A percentile compares a stretch with the other conserved stretches of the same genome.
Conservation (phyloP, 2,113 vertebrate genomes). For the Paedocypris sp. region DNA sequence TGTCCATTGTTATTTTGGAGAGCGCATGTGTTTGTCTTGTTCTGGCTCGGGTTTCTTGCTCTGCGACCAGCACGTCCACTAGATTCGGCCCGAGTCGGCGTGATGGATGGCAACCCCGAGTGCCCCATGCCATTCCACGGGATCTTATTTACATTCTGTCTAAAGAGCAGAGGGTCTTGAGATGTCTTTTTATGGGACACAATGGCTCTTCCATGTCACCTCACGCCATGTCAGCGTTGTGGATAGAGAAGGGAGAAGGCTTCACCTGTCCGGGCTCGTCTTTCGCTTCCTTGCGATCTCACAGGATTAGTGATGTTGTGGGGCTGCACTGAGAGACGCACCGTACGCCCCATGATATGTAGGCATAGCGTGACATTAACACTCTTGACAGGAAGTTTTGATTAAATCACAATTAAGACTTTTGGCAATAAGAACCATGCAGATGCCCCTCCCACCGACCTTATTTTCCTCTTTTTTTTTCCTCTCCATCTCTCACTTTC, state of each 20-base stretch:
- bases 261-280: conserved; percentile 11
- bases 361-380: no score
- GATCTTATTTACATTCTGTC: conserved; percentile 39
- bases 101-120: conserved; percentile 50
- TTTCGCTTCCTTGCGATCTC: no score
- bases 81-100: conserved; percentile 37
- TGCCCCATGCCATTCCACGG: conserved; percentile 37
- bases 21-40: conserved; percentile 70
- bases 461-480: no score
- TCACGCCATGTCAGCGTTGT: background rate
- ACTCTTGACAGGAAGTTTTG: no score
- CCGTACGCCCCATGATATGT: no score
- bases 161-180: conserved; percentile 27
- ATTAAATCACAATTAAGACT: no score
- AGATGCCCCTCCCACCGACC: no score
- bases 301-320: no score
- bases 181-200: conserved; percentile 35
- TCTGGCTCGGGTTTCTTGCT: conserved; percentile 60
- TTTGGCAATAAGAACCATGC: no score
- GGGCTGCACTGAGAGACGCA: no score
- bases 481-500: no score
- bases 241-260: background rate
- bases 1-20: conserved; percentile 72
- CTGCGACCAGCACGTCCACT: conserved; percentile 34
- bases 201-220: conserved; percentile 4